Conservation (phyloP, 1,140 invertebrate genomes). For the Helicoverpa zea region DNA sequence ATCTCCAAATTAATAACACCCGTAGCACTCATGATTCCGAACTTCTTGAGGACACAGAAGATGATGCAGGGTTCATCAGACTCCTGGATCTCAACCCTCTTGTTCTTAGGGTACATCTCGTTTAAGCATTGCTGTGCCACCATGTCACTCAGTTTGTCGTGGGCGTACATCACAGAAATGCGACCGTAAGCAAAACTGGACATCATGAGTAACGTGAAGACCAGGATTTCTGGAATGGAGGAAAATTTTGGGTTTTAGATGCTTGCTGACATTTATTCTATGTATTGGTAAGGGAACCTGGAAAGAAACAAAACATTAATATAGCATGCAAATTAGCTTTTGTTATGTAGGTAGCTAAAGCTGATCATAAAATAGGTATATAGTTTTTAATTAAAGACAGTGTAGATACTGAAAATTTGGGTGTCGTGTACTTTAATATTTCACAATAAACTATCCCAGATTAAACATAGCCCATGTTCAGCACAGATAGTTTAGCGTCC, state of each 20-base stretch:
- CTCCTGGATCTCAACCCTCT: constrained; percentile 69
- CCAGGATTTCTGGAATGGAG: constrained; percentile 61
- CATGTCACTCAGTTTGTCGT: constrained; percentile 74
- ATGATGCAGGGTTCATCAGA: constrained; percentile 80
- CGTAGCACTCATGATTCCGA: constrained; percentile 74
- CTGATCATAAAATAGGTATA: no score
- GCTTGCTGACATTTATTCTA: no score
- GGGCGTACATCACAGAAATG: constrained; percentile 82
- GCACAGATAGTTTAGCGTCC: no score
- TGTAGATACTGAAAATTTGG: no score
- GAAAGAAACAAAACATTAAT: no score
- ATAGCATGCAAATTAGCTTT: no score
- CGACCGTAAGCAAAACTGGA: constrained; percentile 55
- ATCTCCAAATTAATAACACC: constrained; percentile 76
- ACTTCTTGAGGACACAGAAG: constrained; percentile 77
- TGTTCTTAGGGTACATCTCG: constrained; percentile 76
- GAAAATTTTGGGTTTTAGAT: not conserved
- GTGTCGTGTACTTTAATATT: no score
- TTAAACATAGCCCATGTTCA: no score
- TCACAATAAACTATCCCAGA: no score
- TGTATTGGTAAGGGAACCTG: no score
- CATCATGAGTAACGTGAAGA: constrained; percentile 54
- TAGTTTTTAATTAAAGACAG: no score
- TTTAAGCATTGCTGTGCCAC: constrained; percentile 73
- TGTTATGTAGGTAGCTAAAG: no score